Evolutionary conservation across 2,797 vertebrate species (phyloP).

Genomic region (Pterois miles): DNA sequence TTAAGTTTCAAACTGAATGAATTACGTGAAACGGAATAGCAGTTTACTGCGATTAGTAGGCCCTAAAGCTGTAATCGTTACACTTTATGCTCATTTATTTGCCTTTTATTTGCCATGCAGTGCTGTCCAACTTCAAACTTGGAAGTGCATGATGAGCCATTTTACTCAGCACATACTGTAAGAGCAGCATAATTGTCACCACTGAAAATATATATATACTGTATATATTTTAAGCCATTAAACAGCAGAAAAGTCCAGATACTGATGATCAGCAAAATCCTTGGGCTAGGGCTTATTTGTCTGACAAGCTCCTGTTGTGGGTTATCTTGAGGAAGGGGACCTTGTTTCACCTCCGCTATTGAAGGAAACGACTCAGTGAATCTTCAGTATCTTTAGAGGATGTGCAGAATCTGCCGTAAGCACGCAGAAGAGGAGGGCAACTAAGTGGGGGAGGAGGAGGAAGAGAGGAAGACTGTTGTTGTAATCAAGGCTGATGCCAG

Average conservation of each 20-base stretch:
- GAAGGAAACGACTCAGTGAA: slow-evolving; percentile 38
- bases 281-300: background rate
- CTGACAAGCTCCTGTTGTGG: background rate
- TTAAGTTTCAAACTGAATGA: too few relatives aligned
- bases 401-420: slow-evolving; percentile 43
- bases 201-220: background rate
- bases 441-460: slow-evolving; percentile 3
- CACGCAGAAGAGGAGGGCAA: slow-evolving; percentile 19
- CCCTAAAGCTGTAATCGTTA: background rate
- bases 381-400: slow-evolving; percentile 52
- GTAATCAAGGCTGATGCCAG: slow-evolving; percentile 71
- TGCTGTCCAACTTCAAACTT: background rate
- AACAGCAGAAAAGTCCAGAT: background rate
- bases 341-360: slow-evolving; percentile 6
- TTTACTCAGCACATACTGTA: background rate
- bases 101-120: background rate
- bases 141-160: background rate
- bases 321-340: background rate
- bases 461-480: slow-evolving; percentile 23
- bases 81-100: background rate
- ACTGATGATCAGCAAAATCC: background rate
- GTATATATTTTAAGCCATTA: background rate
- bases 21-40: background rate
- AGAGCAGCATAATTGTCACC: background rate
- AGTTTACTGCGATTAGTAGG: background rate